These are phyloP conservation scores for Cryptotermes secundus DNA, from an alignment of 1,140 invertebrate genomes.

Conservation along the genomic window DNA sequence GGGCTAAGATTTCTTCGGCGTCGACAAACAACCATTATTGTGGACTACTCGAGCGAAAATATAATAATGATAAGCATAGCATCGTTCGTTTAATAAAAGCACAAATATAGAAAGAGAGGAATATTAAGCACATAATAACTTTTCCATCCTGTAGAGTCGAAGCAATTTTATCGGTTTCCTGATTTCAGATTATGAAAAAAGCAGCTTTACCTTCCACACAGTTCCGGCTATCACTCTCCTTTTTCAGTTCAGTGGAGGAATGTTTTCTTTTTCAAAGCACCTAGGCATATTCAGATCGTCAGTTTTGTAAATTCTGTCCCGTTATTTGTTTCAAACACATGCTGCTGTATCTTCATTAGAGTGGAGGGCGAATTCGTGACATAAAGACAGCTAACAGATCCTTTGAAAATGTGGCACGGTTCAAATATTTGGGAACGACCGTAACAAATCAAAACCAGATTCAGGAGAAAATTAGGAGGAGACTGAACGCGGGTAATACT, in stretches of 20 bases:
- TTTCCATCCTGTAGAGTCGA: not conserved
- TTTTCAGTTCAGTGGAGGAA: not conserved
- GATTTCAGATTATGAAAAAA: not conserved
- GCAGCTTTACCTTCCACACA: not conserved
- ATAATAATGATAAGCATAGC: slow-evolving; percentile 16
- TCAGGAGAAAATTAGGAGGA: too few species aligned
- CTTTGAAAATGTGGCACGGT: too few species aligned
- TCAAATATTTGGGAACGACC: too few species aligned
- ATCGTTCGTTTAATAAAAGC: not conserved
- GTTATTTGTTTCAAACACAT: too few species aligned
- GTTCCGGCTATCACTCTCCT: not conserved
- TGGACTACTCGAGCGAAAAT: not conserved
- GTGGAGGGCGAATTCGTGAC: too few species aligned
- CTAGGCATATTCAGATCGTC: too few species aligned
- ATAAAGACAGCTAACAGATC: too few species aligned
- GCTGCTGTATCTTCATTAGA: too few species aligned
- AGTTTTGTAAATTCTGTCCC: too few species aligned
- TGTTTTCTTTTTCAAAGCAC: not conserved
- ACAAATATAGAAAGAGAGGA: not conserved
- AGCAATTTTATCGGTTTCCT: not conserved
- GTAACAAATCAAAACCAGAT: too few species aligned
- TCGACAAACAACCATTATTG: not conserved
- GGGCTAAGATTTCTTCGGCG: not conserved
- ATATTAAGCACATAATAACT: slow-evolving; percentile 1
- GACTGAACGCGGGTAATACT: too few species aligned